A percentile compares a stretch with the other conserved stretches of the same genome.
These are phyloP conservation scores for Siniperca scherzeri DNA, from an alignment of 2,797 vertebrate genomes.

Conservation along the genomic window DNA sequence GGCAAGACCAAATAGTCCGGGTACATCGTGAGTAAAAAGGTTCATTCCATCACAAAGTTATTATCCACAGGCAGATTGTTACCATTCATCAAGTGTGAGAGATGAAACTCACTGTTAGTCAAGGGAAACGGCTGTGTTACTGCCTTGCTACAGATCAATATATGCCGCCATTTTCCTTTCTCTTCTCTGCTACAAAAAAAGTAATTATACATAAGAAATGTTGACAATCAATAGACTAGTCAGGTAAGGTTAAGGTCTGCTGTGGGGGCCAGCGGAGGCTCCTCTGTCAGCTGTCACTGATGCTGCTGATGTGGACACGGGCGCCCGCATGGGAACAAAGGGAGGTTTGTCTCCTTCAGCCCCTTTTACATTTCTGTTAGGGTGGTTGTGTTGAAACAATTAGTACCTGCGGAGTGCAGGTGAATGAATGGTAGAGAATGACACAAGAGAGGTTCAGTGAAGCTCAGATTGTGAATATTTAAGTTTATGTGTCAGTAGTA, in stretches of 20 bases:
- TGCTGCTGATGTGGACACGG: constrained; percentile 73
- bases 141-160: constrained; percentile 93
- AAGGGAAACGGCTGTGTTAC: constrained; percentile 93
- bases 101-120: constrained; percentile 94
- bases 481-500: constrained; percentile 2
- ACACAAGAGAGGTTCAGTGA: constrained; percentile 24
- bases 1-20: constrained; percentile 72
- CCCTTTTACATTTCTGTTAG: constrained; percentile 63
- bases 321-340: constrained; percentile 68
- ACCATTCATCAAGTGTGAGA: constrained; percentile 94
- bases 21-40: constrained; percentile 81
- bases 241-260: constrained; percentile 87
- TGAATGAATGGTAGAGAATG: constrained; percentile 12
- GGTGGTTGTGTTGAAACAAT: constrained; percentile 64
- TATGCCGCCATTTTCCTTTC: constrained; percentile 83
- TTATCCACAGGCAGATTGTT: constrained; percentile 90
- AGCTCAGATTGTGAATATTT: constrained; percentile 17
- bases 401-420: constrained; percentile 50
- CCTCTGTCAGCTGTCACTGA: constrained; percentile 85
- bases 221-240: constrained; percentile 93
- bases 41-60: constrained; percentile 96
- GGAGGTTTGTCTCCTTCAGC: constrained; percentile 62
- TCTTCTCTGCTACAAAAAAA: constrained; percentile 84
- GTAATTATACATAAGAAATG: constrained; percentile 98
- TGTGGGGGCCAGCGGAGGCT: constrained; percentile 71